Conservation (phyloP, 2,888 invertebrate genomes). For the Ichneumoninae sp. region DNA sequence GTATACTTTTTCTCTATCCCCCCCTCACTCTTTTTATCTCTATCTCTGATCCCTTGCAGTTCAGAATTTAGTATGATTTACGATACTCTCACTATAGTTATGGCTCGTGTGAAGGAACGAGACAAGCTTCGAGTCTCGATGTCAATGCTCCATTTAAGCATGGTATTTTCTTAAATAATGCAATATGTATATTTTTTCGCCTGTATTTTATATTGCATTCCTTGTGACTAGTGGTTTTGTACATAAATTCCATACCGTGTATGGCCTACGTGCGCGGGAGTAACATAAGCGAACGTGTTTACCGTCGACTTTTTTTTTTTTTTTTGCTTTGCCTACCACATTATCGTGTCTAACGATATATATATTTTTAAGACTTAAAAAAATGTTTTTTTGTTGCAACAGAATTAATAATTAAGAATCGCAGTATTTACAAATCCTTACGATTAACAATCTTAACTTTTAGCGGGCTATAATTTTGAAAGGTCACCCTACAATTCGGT, state of each 20-base stretch:
- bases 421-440: too few relatives aligned
- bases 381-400: too few relatives aligned
- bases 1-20: background rate
- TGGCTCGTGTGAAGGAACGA: slow-evolving; percentile 27
- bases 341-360: background rate
- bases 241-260: slow-evolving; percentile 5
- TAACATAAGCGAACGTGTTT: slow-evolving; percentile 6
- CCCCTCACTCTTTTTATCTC: slow-evolving; percentile 8
- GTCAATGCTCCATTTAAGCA: slow-evolving; percentile 43
- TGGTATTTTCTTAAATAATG: slow-evolving; percentile 38
- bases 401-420: too few relatives aligned
- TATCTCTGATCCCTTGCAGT: slow-evolving; percentile 28
- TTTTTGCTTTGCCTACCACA: background rate
- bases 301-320: background rate
- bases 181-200: slow-evolving; percentile 16
- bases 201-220: slow-evolving; percentile 35
- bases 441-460: too few relatives aligned
- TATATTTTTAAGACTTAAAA: too few relatives aligned
- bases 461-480: too few relatives aligned
- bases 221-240: slow-evolving; percentile 10
- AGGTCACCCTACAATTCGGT: too few relatives aligned
- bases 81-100: slow-evolving; percentile 22
- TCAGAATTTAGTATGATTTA: slow-evolving; percentile 27
- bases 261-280: background rate
- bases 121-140: slow-evolving; percentile 26